Conservation (phyloP, 2,888 invertebrate genomes). For the Panzeria rudis region DNA sequence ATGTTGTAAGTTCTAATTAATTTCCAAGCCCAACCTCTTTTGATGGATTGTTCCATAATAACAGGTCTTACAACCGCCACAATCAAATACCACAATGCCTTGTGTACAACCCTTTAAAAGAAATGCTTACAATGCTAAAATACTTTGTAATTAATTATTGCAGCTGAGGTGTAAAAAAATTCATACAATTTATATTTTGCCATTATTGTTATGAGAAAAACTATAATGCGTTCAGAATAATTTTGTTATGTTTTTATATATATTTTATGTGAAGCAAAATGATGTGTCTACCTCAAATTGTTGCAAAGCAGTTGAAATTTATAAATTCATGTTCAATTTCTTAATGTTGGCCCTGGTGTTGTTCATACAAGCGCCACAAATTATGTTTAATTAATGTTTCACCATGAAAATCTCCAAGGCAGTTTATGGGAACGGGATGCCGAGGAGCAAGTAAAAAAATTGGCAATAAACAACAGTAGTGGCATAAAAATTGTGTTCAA, state of each 20-base stretch:
- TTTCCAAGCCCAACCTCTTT: background rate
- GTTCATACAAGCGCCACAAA: constrained; percentile 70
- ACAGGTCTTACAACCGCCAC: background rate
- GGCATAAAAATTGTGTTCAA: constrained; percentile 48
- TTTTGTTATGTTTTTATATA: constrained; percentile 32
- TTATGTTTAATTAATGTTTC: constrained; percentile 71
- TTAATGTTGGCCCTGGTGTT: constrained; percentile 51
- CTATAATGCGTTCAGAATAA: constrained; percentile 55
- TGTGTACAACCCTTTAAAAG: background rate
- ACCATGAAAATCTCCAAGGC: constrained; percentile 37
- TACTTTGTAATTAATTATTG: constrained; percentile 56
- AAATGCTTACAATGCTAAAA: constrained; percentile 12
- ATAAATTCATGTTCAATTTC: constrained; percentile 67
- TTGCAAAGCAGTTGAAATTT: constrained; percentile 39
- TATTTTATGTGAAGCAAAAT: background rate
- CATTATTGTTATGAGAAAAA: constrained; percentile 49
- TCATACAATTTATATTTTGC: constrained; percentile 40
- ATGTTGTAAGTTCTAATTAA: background rate
- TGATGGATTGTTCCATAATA: constrained; percentile 14
- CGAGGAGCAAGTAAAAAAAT: background rate
- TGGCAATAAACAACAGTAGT: constrained; percentile 48
- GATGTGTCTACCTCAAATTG: constrained; percentile 3
- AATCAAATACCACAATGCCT: constrained; percentile 2
- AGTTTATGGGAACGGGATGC: background rate
- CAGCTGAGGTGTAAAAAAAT: constrained; percentile 61